Conservation (phyloP, 1,140 invertebrate genomes). For the Platorchestia sp. region DNA sequence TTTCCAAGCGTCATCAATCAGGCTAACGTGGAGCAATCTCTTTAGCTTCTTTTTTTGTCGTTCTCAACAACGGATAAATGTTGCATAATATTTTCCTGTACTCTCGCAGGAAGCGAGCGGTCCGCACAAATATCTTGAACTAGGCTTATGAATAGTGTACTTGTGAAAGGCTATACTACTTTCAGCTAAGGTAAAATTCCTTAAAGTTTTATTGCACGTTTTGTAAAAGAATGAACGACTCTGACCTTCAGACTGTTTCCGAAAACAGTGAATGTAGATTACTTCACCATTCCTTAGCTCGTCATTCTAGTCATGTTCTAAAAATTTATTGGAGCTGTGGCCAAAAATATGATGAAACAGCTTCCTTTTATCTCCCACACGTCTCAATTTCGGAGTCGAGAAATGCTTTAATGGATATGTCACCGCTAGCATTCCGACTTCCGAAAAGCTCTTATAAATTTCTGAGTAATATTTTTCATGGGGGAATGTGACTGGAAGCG, state of each 20-base stretch:
- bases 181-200: not conserved
- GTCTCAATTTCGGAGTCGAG: constrained; percentile 1
- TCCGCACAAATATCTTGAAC: not conserved
- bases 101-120: not conserved
- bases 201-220: not conserved
- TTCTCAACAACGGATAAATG: too few relatives aligned
- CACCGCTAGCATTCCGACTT: not conserved
- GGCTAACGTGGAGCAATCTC: too few relatives aligned
- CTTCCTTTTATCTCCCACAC: not conserved
- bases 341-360: not conserved
- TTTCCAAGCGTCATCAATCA: too few relatives aligned
- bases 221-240: not conserved
- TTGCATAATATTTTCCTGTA: too few relatives aligned
- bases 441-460: constrained; percentile 24
- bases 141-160: not conserved
- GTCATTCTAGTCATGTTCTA: not conserved
- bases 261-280: not conserved
- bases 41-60: too few relatives aligned
- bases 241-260: not conserved
- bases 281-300: not conserved
- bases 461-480: not conserved
- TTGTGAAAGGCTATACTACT: not conserved
- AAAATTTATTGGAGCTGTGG: not conserved
- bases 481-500: constrained; percentile 43
- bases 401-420: constrained; percentile 4